These are phyloP conservation scores for Montipora foliosa DNA, from an alignment of 64 coral and sea anemone genomes.

Conservation along the genomic window DNA sequence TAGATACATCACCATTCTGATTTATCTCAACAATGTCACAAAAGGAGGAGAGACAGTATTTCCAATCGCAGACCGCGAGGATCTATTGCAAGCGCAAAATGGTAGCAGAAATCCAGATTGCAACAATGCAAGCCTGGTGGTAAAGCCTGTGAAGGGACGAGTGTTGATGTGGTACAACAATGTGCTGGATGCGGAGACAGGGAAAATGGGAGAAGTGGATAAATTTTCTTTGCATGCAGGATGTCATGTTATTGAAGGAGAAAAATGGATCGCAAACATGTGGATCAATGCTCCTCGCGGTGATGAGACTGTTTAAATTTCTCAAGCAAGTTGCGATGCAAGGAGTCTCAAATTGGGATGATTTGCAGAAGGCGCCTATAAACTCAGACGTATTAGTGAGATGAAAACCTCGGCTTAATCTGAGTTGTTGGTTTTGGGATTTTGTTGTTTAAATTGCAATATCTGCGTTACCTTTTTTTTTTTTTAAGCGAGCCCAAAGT, in stretches of 20 bases:
- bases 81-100: background rate
- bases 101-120: constrained; percentile 54
- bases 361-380: too few relatives aligned
- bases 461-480: too few relatives aligned
- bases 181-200: constrained; percentile 67
- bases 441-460: too few relatives aligned
- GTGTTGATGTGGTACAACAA: constrained; percentile 92
- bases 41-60: constrained; percentile 35
- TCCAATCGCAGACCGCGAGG: constrained; percentile 26
- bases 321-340: too few relatives aligned
- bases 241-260: constrained; percentile 85
- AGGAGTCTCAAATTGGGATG: too few relatives aligned
- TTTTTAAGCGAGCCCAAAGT: too few relatives aligned
- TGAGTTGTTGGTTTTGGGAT: too few relatives aligned
- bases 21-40: constrained; percentile 29
- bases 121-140: constrained; percentile 47
- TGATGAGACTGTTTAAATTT: constrained; percentile 38
- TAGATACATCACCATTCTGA: constrained; percentile 43
- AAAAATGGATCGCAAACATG: constrained; percentile 91
- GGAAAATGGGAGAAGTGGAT: constrained; percentile 72
- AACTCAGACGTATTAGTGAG: too few relatives aligned
- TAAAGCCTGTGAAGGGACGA: constrained; percentile 73
- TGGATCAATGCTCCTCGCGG: constrained; percentile 84
- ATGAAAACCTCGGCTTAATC: too few relatives aligned
- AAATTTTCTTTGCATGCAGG: constrained; percentile 71